Percentiles rank a stretch among this genome's conserved stretches.
Evolutionary conservation across 2,113 vertebrate genomes (phyloP).

Genomic region (Rhinolophus sinicus): DNA sequence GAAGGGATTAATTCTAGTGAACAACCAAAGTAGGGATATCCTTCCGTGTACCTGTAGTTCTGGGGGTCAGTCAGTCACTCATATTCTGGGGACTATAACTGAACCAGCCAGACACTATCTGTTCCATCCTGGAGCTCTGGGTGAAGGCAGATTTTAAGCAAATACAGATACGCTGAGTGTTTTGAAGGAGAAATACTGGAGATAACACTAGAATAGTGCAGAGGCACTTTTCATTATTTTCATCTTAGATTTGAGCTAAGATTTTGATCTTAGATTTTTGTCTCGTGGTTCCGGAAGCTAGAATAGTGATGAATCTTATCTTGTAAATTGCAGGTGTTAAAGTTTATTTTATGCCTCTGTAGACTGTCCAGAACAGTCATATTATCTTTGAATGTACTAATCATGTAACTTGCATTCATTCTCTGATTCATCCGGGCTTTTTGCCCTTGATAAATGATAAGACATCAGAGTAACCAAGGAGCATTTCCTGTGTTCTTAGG

Average conservation of each 20-base stretch:
- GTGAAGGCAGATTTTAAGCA: conserved; percentile 16
- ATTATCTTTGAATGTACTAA: conserved; percentile 17
- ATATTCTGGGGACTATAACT: not conserved
- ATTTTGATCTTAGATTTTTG: not conserved
- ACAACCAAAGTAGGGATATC: not conserved
- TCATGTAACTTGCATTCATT: not conserved
- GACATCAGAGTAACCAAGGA: not conserved
- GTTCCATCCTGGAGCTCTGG: not conserved
- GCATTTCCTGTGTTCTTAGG: not conserved
- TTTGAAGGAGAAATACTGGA: not conserved
- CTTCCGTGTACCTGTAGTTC: not conserved
- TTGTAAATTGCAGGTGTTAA: conserved; percentile 21
- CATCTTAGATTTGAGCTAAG: not conserved
- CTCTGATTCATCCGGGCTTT: not conserved
- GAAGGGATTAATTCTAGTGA: not conserved
- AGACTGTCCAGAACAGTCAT: not conserved
- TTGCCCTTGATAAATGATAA: not conserved
- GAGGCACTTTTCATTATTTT: not conserved
- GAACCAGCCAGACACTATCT: not conserved
- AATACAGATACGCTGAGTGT: not conserved
- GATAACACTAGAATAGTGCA: not conserved
- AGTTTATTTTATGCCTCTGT: conserved; percentile 13
- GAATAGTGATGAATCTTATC: not conserved
- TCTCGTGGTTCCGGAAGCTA: not conserved
- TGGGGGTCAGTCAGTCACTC: not conserved